Base-by-base conservation (phyloP, 2,113 vertebrate genomes). In the Cettia cetti region DNA sequence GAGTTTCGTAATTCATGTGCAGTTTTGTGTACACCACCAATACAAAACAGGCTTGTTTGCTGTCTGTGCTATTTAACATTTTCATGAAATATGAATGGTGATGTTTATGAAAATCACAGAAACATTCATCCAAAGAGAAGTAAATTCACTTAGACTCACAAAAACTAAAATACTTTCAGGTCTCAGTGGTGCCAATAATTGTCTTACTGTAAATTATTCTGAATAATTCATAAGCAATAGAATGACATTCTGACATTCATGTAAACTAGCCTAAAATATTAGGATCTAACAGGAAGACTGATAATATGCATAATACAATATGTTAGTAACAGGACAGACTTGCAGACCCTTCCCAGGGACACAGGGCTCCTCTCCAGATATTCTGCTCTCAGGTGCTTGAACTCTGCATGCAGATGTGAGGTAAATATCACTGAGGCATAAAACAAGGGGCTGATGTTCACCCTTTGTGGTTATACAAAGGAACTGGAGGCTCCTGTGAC, bases 141-240 rank as follows among this genome's bases (percentile, higher is more conserved):
- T 64, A 92, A 94, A 83, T 91, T 94, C 56, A 86, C 40, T 81
- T 59, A 53, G 2, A 66, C 44, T 72, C 91, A 66, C 20, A 93
- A 88, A 96, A 91, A 54, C 37, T 59, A 54, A 91, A 77, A 52
- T 91, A 33, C 19, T 94, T 91, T 86, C 75, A 93, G 86, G 63
- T 76, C 0, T 0, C 53, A 63, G 33, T 28, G 6, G 4, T 82
- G 42, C 57, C 47, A 93, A 74, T 64, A 96, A 57, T 52, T 94
- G n/a, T 35, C 89, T 95, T 82, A 68, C n/a, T 6, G 4, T 85
- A 94, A 93, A 26, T 66, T 76, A 83, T 52, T 79, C 20, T 95
- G 92, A 92, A 95, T 97, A 89, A 95, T 96, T 94, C 85, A 91
- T 82, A 56, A 93, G 8, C 23, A 53, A 44, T 75, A 80, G 65